Conservation (phyloP, 2,113 vertebrate genomes). For the Eclectus roratus region DNA sequence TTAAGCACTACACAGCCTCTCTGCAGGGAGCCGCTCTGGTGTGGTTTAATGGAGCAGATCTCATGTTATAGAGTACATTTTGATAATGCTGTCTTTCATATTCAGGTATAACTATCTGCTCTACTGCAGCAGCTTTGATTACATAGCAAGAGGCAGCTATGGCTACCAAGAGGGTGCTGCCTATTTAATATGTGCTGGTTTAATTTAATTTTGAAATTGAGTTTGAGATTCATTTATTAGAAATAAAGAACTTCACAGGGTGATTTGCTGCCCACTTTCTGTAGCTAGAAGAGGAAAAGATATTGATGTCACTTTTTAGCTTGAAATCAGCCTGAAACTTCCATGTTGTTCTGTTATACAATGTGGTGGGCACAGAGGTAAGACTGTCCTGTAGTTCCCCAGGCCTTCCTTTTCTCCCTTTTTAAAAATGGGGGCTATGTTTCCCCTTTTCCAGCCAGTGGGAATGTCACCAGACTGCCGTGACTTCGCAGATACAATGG, state of each 20-base stretch:
- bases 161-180: background rate
- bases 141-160: background rate
- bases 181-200: background rate
- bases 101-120: background rate
- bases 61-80: background rate
- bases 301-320: background rate
- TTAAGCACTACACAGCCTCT: background rate
- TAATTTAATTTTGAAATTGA: background rate
- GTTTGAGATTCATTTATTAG: background rate
- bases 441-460: background rate
- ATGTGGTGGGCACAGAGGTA: background rate
- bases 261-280: background rate
- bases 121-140: background rate
- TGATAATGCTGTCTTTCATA: background rate
- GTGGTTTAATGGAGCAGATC: background rate
- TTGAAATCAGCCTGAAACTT: background rate
- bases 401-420: background rate
- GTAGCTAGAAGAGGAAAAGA: background rate
- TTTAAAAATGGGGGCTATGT: background rate
- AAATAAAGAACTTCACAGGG: background rate
- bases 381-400: background rate
- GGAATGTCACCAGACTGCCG: background rate
- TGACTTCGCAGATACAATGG: background rate
- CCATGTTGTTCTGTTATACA: background rate
- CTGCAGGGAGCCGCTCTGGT: background rate